Evolutionary conservation across 2,888 invertebrate species (phyloP).

Genomic region (Agrotis clavis): DNA sequence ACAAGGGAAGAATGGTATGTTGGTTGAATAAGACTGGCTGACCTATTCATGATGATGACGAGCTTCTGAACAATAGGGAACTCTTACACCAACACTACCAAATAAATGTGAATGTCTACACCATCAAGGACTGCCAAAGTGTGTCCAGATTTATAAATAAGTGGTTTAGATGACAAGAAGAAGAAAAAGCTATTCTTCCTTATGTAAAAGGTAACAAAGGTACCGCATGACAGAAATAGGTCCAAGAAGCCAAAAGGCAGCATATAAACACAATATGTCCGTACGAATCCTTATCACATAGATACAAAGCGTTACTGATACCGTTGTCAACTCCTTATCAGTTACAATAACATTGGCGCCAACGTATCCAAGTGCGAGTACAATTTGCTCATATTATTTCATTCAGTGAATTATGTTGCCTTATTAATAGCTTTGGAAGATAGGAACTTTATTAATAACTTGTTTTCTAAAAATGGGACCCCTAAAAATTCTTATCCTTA

Average conservation of each 20-base stretch:
- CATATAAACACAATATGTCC: slow-evolving; percentile 16
- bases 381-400: slow-evolving; percentile 38
- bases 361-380: slow-evolving; percentile 47
- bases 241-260: slow-evolving; percentile 5
- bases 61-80: too few relatives aligned
- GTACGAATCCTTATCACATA: slow-evolving; percentile 43
- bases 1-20: neutral
- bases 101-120: neutral
- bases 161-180: neutral
- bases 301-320: slow-evolving; percentile 55
- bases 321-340: slow-evolving; percentile 47
- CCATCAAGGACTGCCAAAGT: neutral
- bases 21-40: neutral
- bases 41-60: neutral
- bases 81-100: neutral
- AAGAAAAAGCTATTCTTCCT: too few relatives aligned
- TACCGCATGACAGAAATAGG: slow-evolving; percentile 1
- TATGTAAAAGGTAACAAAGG: too few relatives aligned
- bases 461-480: neutral
- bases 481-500: too few relatives aligned
- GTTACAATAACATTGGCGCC: slow-evolving; percentile 62
- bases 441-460: slow-evolving; percentile 19
- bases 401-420: slow-evolving; percentile 43
- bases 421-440: slow-evolving; percentile 34
- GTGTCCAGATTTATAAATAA: neutral